These are phyloP conservation scores for Dermolepida albohirtum DNA, from an alignment of 2,888 invertebrate genomes.

Conservation along the genomic window DNA sequence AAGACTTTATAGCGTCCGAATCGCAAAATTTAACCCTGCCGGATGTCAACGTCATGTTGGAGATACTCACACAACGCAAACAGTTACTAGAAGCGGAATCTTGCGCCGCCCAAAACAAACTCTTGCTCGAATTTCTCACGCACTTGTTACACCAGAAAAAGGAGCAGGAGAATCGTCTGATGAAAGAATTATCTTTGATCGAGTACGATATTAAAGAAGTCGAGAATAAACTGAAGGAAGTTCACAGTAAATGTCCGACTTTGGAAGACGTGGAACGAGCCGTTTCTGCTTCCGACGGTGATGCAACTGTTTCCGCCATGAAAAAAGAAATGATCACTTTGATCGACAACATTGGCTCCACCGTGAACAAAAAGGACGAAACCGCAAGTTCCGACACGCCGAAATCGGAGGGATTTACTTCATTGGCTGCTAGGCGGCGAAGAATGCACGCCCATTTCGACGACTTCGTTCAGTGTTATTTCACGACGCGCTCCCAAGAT, in stretches of 20 bases:
- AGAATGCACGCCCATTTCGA: slow-evolving; percentile 89
- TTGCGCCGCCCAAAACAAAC: slow-evolving; percentile 80
- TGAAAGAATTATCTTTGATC: slow-evolving; percentile 79
- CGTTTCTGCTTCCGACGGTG: slow-evolving; percentile 63
- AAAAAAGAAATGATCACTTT: slow-evolving; percentile 70
- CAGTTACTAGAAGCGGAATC: slow-evolving; percentile 84
- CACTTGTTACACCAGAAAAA: slow-evolving; percentile 81
- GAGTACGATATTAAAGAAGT: slow-evolving; percentile 80
- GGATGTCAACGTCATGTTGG: slow-evolving; percentile 85
- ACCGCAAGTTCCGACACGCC: slow-evolving; percentile 47
- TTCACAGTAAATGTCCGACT: slow-evolving; percentile 70
- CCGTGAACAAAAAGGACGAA: slow-evolving; percentile 54
- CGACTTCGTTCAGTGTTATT: slow-evolving; percentile 89
- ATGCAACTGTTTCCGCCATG: slow-evolving; percentile 67
- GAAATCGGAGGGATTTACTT: slow-evolving; percentile 56
- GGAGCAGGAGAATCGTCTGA: slow-evolving; percentile 71
- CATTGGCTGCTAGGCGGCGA: slow-evolving; percentile 76
- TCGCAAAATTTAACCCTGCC: slow-evolving; percentile 79
- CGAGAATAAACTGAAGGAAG: slow-evolving; percentile 72
- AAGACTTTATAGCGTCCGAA: slow-evolving; percentile 76
- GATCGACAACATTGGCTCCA: slow-evolving; percentile 69
- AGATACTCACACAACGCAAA: slow-evolving; percentile 82
- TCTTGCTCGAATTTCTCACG: slow-evolving; percentile 86
- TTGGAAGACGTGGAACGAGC: slow-evolving; percentile 69
- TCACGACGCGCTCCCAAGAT: slow-evolving; percentile 80